Conservation (phyloP, 2,113 vertebrate genomes). For the Regulus satrapa region DNA sequence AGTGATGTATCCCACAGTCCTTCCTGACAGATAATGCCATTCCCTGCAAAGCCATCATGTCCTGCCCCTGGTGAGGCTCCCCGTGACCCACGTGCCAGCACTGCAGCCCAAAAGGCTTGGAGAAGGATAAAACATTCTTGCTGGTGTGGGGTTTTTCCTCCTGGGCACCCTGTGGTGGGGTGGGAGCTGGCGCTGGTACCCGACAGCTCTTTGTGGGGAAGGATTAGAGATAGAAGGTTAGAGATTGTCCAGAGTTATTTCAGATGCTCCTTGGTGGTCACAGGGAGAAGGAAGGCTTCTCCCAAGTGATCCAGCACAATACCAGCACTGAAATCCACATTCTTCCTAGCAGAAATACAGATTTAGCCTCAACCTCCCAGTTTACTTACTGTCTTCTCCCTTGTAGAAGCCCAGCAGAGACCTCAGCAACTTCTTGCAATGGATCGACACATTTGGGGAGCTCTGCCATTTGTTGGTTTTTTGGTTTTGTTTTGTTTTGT, state of each 20-base stretch:
- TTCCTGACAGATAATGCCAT: background rate
- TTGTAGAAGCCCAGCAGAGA: background rate
- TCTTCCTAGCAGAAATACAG: background rate
- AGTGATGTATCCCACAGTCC: background rate
- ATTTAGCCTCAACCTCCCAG: background rate
- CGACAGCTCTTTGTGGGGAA: accelerated
- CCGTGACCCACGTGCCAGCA: accelerated
- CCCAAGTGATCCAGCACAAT: background rate
- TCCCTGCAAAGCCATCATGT: accelerated
- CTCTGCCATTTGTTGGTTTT: background rate
- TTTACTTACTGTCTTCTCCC: background rate
- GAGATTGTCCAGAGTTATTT: background rate
- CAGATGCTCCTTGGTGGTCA: background rate
- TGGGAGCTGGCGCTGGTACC: accelerated
- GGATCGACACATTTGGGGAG: background rate
- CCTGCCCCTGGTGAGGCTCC: background rate
- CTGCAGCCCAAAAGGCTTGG: background rate
- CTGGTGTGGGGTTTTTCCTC: background rate
- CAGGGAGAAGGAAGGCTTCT: background rate
- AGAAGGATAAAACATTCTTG: background rate
- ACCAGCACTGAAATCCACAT: background rate
- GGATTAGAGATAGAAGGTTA: too few relatives aligned
- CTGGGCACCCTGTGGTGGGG: accelerated
- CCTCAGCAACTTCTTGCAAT: background rate
- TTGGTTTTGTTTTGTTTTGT: background rate